Conservation (phyloP, 2,113 vertebrate species). For the Diphyllodes magnificus region DNA sequence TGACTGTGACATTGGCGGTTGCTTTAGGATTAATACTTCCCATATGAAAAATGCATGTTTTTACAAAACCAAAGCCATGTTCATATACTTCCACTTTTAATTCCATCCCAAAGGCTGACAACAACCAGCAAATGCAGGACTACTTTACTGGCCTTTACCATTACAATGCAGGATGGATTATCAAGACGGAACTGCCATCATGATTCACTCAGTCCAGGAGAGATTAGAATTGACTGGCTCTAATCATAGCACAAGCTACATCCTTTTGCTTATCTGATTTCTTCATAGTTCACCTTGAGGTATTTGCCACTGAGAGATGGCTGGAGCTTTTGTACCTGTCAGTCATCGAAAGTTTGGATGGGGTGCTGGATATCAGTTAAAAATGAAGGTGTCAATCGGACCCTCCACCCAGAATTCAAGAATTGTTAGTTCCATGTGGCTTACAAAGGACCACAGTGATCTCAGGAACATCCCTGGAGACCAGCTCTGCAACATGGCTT, state of each 20-base stretch:
- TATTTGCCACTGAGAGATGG: background rate
- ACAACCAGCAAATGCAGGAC: background rate
- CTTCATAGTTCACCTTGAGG: background rate
- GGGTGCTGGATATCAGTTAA: conserved; percentile 70
- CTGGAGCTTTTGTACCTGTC: conserved; percentile 63
- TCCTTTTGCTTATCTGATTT: background rate
- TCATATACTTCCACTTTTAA: background rate
- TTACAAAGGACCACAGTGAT: conserved; percentile 68
- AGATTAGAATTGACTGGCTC: background rate
- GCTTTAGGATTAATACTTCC: background rate
- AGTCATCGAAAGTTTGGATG: conserved; percentile 64
- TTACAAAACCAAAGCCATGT: background rate
- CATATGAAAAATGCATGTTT: background rate
- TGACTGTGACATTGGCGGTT: background rate
- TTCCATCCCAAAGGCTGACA: background rate
- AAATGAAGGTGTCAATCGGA: conserved; percentile 74
- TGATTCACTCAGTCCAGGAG: background rate
- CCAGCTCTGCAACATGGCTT: conserved; percentile 63
- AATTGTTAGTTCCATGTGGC: conserved; percentile 78
- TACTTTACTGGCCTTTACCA: background rate
- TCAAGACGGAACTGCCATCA: background rate
- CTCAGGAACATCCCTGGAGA: conserved; percentile 79
- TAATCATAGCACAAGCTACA: background rate
- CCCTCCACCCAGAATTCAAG: conserved; percentile 76
- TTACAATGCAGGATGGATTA: background rate